These are phyloP conservation scores for Seison nebaliae DNA, from an alignment of 1,140 invertebrate genomes.

Conservation along the genomic window DNA sequence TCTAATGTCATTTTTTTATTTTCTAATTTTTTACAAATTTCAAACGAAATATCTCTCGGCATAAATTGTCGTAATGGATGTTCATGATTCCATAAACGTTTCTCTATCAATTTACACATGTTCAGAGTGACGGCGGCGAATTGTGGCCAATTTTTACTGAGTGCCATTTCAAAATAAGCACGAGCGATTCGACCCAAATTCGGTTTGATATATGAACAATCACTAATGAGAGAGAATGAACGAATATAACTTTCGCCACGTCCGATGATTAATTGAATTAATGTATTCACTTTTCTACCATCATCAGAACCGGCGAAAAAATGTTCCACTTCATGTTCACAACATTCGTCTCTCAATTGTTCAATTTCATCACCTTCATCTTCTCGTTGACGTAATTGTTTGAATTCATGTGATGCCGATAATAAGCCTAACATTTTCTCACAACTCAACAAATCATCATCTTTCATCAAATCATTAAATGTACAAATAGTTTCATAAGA, in stretches of 20 bases:
- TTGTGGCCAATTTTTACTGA: constrained; percentile 59
- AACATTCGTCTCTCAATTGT: constrained; percentile 39
- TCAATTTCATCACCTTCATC: constrained; percentile 76
- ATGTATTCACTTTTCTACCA: constrained; percentile 84
- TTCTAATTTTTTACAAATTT: constrained; percentile 56
- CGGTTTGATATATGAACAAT: constrained; percentile 70
- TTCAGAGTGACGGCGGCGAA: constrained; percentile 48
- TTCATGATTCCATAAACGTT: constrained; percentile 51
- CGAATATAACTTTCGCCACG: constrained; percentile 45
- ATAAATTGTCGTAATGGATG: constrained; percentile 59
- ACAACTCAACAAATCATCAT: constrained; percentile 45
- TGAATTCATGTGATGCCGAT: constrained; percentile 67
- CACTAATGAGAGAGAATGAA: constrained; percentile 63
- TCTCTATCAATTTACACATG: constrained; percentile 54
- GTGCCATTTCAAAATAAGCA: constrained; percentile 70
- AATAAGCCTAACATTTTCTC: constrained; percentile 59
- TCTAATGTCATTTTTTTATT: constrained; percentile 43
- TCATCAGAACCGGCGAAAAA: constrained; percentile 57
- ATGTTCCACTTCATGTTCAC: constrained; percentile 45
- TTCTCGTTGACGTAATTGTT: constrained; percentile 76
- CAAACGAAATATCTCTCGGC: constrained; percentile 36
- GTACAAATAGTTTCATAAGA: constrained; percentile 76
- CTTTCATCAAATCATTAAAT: constrained; percentile 34
- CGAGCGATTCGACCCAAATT: constrained; percentile 64
- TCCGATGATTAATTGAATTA: constrained; percentile 69